These are phyloP conservation scores for Amphipoea lucens DNA, from an alignment of 2,888 invertebrate species.

Conservation along the genomic window DNA sequence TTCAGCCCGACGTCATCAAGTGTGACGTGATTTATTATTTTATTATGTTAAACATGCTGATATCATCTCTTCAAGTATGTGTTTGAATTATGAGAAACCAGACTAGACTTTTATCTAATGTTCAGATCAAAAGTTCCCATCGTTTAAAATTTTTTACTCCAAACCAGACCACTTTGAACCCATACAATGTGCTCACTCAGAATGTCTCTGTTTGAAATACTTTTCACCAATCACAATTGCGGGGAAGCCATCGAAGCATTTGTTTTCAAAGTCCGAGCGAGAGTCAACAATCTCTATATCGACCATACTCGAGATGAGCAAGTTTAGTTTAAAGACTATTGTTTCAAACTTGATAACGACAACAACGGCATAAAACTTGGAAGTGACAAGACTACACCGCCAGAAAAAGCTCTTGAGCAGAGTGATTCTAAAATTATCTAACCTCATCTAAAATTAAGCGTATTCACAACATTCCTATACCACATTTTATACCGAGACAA, in stretches of 20 bases:
- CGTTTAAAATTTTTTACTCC: not conserved
- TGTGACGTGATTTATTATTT: conserved; percentile 50
- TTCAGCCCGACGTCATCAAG: conserved; percentile 40
- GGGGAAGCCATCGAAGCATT: conserved; percentile 27
- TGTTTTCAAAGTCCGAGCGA: conserved; percentile 35
- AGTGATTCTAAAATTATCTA: conserved; percentile 2
- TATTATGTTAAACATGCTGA: conserved; percentile 16
- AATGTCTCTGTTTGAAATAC: conserved; percentile 26
- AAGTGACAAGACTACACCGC: not conserved
- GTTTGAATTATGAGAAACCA: conserved; percentile 32
- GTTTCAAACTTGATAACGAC: conserved; percentile 19
- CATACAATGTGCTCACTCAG: conserved; percentile 4
- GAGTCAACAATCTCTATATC: conserved; percentile 34
- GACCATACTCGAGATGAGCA: conserved; percentile 6
- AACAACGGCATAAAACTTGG: conserved; percentile 12
- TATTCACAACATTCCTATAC: conserved; percentile 22
- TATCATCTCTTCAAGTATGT: conserved; percentile 19
- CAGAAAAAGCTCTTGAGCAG: not conserved
- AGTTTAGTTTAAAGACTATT: conserved; percentile 27
- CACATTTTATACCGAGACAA: conserved; percentile 39
- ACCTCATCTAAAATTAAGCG: conserved; percentile 13
- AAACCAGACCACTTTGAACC: conserved; percentile 9
- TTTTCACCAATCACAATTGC: conserved; percentile 27
- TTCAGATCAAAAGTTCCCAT: not conserved
- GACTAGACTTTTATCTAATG: not conserved